Conservation (phyloP, 2,888 invertebrate species). For the Alloscopus bannaensis region DNA sequence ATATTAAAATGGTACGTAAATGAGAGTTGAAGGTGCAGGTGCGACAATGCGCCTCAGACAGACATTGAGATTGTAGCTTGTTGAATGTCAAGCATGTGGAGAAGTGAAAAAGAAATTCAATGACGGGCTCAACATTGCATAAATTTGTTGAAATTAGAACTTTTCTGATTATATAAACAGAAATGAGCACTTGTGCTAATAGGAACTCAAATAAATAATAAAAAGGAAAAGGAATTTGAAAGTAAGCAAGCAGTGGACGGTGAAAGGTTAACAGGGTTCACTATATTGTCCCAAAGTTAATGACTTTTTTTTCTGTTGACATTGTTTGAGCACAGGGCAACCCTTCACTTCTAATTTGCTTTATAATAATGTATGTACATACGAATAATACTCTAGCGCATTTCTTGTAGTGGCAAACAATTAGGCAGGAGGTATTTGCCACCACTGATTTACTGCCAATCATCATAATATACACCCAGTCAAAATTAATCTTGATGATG, state of each 20-base stretch:
- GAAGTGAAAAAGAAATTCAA: slow-evolving; percentile 4
- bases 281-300: neutral
- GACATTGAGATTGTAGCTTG: slow-evolving; percentile 23
- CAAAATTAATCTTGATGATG: neutral
- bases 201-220: neutral
- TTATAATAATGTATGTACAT: slow-evolving; percentile 15
- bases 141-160: neutral
- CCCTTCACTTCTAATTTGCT: slow-evolving; percentile 40
- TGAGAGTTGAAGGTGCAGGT: neutral
- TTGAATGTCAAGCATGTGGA: slow-evolving; percentile 22
- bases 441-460: slow-evolving; percentile 7
- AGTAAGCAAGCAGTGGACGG: too few relatives aligned
- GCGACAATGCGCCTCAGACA: neutral
- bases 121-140: slow-evolving; percentile 3
- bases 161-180: neutral
- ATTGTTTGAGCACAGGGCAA: neutral
- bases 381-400: too few relatives aligned
- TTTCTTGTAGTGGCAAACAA: too few relatives aligned
- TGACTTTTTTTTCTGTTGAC: slow-evolving; percentile 8
- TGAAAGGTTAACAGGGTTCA: slow-evolving; percentile 47
- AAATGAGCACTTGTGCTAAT: neutral
- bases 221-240: slow-evolving; percentile 20
- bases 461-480: neutral
- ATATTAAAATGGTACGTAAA: neutral
- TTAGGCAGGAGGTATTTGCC: neutral